Conservation (phyloP, 2,797 vertebrate species). For the Sebastes itinus region DNA sequence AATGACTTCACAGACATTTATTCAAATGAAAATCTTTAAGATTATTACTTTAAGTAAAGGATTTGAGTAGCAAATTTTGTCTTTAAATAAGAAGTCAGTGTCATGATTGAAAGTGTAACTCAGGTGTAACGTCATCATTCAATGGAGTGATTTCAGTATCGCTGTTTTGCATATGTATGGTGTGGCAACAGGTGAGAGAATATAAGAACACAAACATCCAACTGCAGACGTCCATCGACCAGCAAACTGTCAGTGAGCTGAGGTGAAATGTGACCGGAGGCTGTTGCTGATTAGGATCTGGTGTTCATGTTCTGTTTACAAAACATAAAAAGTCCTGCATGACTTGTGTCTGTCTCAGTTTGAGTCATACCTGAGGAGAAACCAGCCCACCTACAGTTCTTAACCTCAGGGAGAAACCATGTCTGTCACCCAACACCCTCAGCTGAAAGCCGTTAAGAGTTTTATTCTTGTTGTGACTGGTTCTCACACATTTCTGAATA, state of each 20-base stretch:
- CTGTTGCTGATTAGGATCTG: slow-evolving; percentile 26
- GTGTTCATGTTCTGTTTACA: slow-evolving; percentile 47
- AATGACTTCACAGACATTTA: too few relatives aligned
- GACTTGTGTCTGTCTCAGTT: slow-evolving; percentile 17
- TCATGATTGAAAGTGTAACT: background rate
- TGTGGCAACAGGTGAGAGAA: slow-evolving; percentile 35
- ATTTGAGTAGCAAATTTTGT: background rate
- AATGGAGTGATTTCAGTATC: background rate
- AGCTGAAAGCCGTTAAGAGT: background rate
- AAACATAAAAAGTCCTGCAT: slow-evolving; percentile 33
- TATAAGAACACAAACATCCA: slow-evolving; percentile 35
- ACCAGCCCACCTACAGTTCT: slow-evolving; percentile 1
- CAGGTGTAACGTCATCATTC: background rate
- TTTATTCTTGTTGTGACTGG: background rate
- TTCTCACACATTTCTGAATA: background rate
- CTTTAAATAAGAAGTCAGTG: background rate
- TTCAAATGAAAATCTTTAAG: too few relatives aligned
- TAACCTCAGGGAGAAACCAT: background rate
- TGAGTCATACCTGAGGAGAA: slow-evolving; percentile 11
- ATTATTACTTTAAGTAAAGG: background rate
- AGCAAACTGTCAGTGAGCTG: slow-evolving; percentile 21
- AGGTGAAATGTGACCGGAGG: slow-evolving; percentile 19
- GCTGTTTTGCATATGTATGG: slow-evolving; percentile 32
- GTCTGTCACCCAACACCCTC: background rate
- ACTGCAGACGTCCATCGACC: slow-evolving; percentile 26